Conservation (phyloP, 2,797 vertebrate species). For the Okamejei kenojei region DNA sequence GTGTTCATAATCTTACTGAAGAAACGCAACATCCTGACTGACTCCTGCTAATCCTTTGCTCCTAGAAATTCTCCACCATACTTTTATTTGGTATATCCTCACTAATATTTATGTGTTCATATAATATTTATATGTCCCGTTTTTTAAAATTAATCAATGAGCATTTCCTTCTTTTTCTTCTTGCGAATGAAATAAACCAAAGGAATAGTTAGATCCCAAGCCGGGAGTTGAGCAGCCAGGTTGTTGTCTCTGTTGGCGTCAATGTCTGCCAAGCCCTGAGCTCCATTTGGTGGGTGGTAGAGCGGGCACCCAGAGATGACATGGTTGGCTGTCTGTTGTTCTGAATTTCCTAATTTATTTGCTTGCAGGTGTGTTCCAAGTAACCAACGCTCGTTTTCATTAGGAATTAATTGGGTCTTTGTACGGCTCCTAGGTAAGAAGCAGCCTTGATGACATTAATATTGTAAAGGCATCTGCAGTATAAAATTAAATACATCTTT, state of each 20-base stretch:
- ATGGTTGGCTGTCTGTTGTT: too few relatives aligned
- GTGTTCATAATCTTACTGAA: too few relatives aligned
- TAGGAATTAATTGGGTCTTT: conserved; percentile 63
- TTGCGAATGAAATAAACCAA: too few relatives aligned
- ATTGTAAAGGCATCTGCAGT: neutral
- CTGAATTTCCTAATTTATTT: conserved; percentile 33
- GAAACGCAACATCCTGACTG: too few relatives aligned
- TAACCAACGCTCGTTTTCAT: conserved; percentile 60
- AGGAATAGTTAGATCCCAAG: too few relatives aligned
- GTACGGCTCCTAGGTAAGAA: conserved; percentile 62
- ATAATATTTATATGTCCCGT: neutral
- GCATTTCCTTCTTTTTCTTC: neutral
- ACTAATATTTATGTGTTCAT: neutral
- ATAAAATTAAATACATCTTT: neutral
- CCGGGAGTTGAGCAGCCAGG: too few relatives aligned
- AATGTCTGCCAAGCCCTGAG: too few relatives aligned
- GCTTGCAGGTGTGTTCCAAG: conserved; percentile 63
- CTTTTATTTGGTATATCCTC: neutral
- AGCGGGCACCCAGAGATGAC: too few relatives aligned
- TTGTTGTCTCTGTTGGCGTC: too few relatives aligned
- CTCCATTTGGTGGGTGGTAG: too few relatives aligned
- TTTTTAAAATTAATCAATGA: neutral
- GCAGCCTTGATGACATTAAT: neutral
- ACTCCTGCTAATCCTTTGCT: too few relatives aligned
- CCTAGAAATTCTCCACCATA: neutral